These are phyloP conservation scores for Amblyraja radiata DNA, from an alignment of 2,797 vertebrate genomes.

Conservation along the genomic window DNA sequence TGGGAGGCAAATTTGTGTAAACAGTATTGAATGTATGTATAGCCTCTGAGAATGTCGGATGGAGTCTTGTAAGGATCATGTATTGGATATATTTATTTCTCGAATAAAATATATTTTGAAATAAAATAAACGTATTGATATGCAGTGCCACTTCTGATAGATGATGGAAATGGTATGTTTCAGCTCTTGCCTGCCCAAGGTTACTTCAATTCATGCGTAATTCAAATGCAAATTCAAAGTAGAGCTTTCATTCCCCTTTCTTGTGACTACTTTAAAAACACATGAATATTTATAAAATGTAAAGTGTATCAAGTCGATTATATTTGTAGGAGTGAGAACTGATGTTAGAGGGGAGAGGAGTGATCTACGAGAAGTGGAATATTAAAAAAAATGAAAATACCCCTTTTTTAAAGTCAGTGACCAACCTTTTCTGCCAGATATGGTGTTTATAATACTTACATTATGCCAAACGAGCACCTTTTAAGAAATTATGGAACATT, in stretches of 20 bases:
- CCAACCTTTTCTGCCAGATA: not conserved
- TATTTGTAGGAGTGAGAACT: not conserved
- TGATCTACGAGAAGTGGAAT: not conserved
- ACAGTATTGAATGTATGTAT: too few species aligned
- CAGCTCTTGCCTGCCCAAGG: not conserved
- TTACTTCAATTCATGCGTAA: not conserved
- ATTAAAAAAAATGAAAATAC: not conserved
- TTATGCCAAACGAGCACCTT: not conserved
- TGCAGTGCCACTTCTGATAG: not conserved
- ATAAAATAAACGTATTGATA: not conserved
- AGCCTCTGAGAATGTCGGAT: too few species aligned
- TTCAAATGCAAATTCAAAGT: not conserved
- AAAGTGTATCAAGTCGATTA: not conserved
- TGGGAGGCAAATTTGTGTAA: too few species aligned
- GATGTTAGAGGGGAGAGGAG: not conserved
- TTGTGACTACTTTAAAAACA: not conserved
- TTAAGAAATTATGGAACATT: not conserved
- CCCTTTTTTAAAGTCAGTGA: not conserved
- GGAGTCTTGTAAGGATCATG: too few species aligned
- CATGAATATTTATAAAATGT: conserved; percentile 9
- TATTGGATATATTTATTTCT: too few species aligned
- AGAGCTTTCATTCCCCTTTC: not conserved
- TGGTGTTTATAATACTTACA: not conserved
- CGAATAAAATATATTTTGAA: too few species aligned
- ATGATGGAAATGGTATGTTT: not conserved